phyloP scores from a whole-genome alignment of 2,888 invertebrate species.

The Cyrtodaria siliqua region DNA sequence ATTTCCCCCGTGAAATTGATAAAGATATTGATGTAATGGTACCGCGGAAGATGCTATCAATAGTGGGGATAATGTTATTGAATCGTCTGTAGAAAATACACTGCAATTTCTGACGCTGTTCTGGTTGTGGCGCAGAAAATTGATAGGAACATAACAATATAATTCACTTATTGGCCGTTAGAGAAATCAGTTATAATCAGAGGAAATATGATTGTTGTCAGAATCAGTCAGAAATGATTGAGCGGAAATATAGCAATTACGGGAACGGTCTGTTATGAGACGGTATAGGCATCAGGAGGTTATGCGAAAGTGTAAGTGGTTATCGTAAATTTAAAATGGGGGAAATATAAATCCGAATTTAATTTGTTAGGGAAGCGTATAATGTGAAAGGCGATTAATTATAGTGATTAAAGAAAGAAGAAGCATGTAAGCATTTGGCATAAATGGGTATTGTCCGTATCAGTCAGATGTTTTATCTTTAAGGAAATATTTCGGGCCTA shows the following conservation, averaged over 20 bases:
- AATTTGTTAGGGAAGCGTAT: too few species aligned
- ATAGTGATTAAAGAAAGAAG: too few species aligned
- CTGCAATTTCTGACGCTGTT: constrained; percentile 57
- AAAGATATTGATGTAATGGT: constrained; percentile 18
- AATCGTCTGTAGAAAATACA: constrained; percentile 19
- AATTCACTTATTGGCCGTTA: constrained; percentile 61
- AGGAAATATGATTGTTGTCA: constrained; percentile 60
- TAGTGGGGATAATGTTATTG: constrained; percentile 22
- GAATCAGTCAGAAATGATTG: constrained; percentile 36
- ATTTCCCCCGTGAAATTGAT: constrained; percentile 25
- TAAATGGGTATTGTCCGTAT: too few species aligned
- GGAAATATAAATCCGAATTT: too few species aligned
- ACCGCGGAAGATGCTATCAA: constrained; percentile 14
- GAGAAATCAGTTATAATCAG: constrained; percentile 59
- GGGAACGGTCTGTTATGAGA: background rate
- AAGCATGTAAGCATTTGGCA: too few species aligned
- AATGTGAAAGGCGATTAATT: too few species aligned
- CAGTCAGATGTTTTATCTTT: too few species aligned
- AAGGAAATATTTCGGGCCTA: too few species aligned
- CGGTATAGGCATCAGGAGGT: background rate
- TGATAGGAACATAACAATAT: constrained; percentile 68
- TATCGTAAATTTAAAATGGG: too few species aligned
- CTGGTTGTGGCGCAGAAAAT: constrained; percentile 79
- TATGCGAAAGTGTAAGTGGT: too few species aligned
- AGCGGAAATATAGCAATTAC: constrained; percentile 59